These are phyloP conservation scores for Halcyon leucocephala DNA, from an alignment of 2,797 vertebrate species.

Conservation along the genomic window DNA sequence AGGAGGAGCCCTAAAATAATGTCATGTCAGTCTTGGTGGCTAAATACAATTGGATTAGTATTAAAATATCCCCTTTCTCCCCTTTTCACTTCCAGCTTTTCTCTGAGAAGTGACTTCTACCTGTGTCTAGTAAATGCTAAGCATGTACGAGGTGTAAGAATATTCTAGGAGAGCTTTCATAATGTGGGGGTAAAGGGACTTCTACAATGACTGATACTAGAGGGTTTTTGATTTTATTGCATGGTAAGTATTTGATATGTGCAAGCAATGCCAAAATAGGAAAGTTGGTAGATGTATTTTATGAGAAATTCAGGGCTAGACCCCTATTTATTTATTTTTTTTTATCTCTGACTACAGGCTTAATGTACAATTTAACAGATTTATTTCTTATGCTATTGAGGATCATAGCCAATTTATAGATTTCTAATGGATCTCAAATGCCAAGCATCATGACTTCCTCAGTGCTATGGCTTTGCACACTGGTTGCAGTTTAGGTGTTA, in stretches of 20 bases:
- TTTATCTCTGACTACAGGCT: neutral
- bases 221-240: neutral
- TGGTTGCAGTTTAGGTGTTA: neutral
- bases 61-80: neutral
- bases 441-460: neutral
- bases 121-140: constrained; percentile 4
- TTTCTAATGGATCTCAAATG: neutral
- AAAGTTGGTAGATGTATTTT: neutral
- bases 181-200: neutral
- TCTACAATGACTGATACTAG: neutral
- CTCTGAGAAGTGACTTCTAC: too few relatives aligned
- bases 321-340: neutral
- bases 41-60: constrained; percentile 31
- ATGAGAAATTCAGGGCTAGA: neutral
- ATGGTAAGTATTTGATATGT: neutral
- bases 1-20: neutral
- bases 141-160: neutral
- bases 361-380: neutral
- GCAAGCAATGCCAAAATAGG: neutral
- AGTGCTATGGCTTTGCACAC: neutral
- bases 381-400: neutral
- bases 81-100: neutral
- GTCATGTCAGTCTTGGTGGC: neutral
- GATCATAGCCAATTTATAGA: neutral
- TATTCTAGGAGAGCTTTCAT: constrained; percentile 13